Base-by-base conservation (phyloP, 2,797 vertebrate genomes). In the Sebastolobus altivelis region DNA sequence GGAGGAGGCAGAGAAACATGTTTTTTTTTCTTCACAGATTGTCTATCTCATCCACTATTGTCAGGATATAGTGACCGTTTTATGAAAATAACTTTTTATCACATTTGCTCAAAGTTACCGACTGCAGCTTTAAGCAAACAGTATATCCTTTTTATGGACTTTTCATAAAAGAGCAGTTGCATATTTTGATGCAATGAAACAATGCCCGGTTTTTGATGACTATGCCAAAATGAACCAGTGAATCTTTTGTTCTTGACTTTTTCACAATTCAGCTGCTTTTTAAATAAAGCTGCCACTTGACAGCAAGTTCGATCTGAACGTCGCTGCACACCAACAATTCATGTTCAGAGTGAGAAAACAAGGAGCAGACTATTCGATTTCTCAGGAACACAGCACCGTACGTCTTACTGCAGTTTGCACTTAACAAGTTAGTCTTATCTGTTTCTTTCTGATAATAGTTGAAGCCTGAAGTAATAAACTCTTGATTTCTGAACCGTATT, bases 381-480 rank as follows among this genome's bases (percentile, higher is more conserved):
- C 75, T 81, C 79, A 78, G 73, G 73, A 82, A 81, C 55, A 66
- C 11, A 37, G 72, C 46, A 22, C 77, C 2, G 3, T 66, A n/a
- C 49, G 76, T 79, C 72, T 86, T 80, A 72, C 52, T 61, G 31
- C n/a, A 37, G 12, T 68, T 61, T 46, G 70, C 58, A 65, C 27
- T 78, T 37, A 18, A 35, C 49, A 40, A 55, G 5, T 59, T 16
- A 22, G 25, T 33, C 11, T 69, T 11, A 5, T 79, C 10, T 72
- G 12, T 75, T 63, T 11, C 16, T 72, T 46, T 79, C 38, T 46
- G 12, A 73, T 18, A 20, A 6, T 6, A 54, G 25, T 37, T 56
- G 29, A 77, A 10, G 55, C 37, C 38, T 55, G 4, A 63, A 54
- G 3, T 61, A 85, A 82, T 73, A 82, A 74, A 89, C 1, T 20